Conservation (phyloP, 2,888 invertebrate genomes). For the Ceraclea dissimilis region DNA sequence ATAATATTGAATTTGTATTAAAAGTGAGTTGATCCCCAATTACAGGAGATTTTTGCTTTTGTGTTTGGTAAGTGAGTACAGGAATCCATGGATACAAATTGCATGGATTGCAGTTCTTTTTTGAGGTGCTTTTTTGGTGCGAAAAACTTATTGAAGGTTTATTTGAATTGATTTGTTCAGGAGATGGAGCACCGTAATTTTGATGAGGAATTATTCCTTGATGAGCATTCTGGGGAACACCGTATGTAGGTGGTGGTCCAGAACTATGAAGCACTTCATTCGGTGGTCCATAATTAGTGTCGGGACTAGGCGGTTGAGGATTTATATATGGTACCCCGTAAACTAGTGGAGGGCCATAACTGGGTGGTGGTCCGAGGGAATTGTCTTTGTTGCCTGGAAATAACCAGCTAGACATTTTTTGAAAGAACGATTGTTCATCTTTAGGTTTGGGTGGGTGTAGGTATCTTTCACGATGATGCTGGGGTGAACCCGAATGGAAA, state of each 20-base stretch:
- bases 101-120: constrained; percentile 65
- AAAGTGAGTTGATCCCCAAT: constrained; percentile 29
- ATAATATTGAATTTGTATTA: background rate
- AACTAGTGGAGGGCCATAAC: constrained; percentile 24
- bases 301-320: background rate
- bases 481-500: constrained; percentile 26
- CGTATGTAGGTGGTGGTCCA: background rate
- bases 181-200: background rate
- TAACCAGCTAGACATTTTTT: constrained; percentile 54
- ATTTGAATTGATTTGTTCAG: no score
- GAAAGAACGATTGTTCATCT: constrained; percentile 46
- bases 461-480: constrained; percentile 7
- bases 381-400: constrained; percentile 44
- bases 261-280: background rate
- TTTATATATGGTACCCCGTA: constrained; percentile 9
- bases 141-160: constrained; percentile 16
- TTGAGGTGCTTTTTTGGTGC: constrained; percentile 28
- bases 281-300: constrained; percentile 10
- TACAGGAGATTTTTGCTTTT: background rate
- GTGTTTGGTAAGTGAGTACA: constrained; percentile 48
- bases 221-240: background rate
- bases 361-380: constrained; percentile 9
- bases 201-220: background rate
- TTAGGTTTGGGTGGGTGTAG: constrained; percentile 36
- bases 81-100: constrained; percentile 79